Evolutionary conservation across 2,888 invertebrate genomes (phyloP).

Genomic region (Pollenia labialis): DNA sequence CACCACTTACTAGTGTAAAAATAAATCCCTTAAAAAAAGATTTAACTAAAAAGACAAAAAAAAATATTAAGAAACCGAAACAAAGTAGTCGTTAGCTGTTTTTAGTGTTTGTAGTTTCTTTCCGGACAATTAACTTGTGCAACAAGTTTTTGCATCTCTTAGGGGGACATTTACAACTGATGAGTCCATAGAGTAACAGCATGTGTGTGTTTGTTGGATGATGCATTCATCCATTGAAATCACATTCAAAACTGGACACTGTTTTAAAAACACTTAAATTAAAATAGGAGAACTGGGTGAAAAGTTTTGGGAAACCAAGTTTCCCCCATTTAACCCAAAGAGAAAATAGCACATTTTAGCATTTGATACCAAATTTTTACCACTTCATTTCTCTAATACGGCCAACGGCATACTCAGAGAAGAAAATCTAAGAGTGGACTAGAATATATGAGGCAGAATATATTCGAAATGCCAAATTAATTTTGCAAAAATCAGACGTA

Average conservation of each 20-base stretch:
- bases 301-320: neutral
- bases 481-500: too few relatives aligned
- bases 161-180: conserved; percentile 72
- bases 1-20: neutral
- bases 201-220: conserved; percentile 26
- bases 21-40: conserved; percentile 65
- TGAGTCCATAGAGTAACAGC: conserved; percentile 47
- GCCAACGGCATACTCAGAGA: too few relatives aligned
- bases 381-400: too few relatives aligned
- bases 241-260: conserved; percentile 51
- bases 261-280: conserved; percentile 44
- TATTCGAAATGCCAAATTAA: too few relatives aligned
- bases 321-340: too few relatives aligned
- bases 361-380: too few relatives aligned
- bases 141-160: conserved; percentile 71
- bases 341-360: too few relatives aligned
- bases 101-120: conserved; percentile 41
- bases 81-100: conserved; percentile 62
- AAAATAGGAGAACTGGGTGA: neutral
- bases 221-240: conserved; percentile 53
- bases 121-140: conserved; percentile 73
- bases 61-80: conserved; percentile 23
- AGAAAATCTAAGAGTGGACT: too few relatives aligned
- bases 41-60: neutral
- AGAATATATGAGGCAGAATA: too few relatives aligned